phyloP scores from a whole-genome alignment of 2,113 vertebrate species.

The Cyanoderma ruficeps region DNA sequence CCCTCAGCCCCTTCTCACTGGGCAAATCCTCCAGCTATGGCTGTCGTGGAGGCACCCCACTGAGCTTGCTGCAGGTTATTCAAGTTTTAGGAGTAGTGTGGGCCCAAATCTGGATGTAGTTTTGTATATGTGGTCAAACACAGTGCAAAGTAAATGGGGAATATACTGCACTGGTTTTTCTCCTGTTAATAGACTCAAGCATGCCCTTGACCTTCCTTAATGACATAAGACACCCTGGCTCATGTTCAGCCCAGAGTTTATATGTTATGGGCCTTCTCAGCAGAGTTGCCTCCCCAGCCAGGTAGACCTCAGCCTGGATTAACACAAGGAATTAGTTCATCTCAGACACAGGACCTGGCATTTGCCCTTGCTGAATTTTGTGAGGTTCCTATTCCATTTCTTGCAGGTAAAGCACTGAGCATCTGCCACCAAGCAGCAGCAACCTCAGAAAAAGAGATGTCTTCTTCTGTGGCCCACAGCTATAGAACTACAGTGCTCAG shows the following conservation, averaged over 20 bases:
- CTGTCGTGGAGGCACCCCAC: neutral
- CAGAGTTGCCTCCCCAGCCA: neutral
- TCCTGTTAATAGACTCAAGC: neutral
- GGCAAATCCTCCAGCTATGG: neutral
- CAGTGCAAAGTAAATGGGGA: accelerated
- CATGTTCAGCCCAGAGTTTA: neutral
- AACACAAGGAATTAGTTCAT: neutral
- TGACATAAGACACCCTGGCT: neutral
- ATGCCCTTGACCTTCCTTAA: neutral
- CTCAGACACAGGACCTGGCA: neutral
- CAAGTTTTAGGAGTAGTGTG: neutral
- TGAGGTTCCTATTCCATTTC: neutral
- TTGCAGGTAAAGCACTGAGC: neutral
- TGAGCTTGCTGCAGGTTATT: neutral
- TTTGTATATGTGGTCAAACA: neutral
- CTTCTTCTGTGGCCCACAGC: neutral
- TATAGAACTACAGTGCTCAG: neutral
- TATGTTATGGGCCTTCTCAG: neutral
- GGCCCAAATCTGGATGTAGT: neutral
- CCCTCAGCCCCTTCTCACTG: neutral
- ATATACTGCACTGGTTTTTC: neutral
- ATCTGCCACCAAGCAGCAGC: neutral
- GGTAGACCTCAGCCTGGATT: neutral
- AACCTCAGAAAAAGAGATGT: neutral
- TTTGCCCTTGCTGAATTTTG: neutral